These are phyloP conservation scores for Amblyornis subalaris DNA, from an alignment of 2,113 vertebrate species.

Conservation along the genomic window DNA sequence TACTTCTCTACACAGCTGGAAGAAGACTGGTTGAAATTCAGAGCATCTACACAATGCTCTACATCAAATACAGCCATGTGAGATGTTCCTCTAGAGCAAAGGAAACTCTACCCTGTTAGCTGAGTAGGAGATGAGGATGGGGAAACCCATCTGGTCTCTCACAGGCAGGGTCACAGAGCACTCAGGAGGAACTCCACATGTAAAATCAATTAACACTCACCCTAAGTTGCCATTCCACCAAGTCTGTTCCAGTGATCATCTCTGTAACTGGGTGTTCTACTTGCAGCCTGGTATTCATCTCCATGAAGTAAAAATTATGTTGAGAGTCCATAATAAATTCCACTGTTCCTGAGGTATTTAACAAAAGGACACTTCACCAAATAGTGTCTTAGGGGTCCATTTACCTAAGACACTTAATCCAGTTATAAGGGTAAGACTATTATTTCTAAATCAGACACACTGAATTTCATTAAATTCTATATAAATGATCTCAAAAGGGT, in stretches of 20 bases:
- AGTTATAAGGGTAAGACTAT: background rate
- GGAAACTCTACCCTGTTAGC: background rate
- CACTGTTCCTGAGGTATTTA: slow-evolving; percentile 83
- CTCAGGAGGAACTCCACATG: background rate
- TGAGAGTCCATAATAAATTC: slow-evolving; percentile 98
- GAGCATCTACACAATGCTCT: background rate
- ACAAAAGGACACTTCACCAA: background rate
- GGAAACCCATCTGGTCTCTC: background rate
- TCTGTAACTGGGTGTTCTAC: slow-evolving; percentile 96
- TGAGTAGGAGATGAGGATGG: background rate
- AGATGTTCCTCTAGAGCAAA: background rate
- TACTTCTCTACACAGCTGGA: background rate
- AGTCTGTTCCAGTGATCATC: slow-evolving; percentile 95
- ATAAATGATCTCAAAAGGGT: background rate
- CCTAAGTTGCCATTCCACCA: slow-evolving; percentile 98
- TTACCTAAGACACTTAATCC: background rate
- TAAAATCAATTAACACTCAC: slow-evolving; percentile 62
- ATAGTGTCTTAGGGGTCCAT: background rate
- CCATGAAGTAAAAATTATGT: slow-evolving; percentile 99
- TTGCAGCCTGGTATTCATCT: slow-evolving; percentile 98
- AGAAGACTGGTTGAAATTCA: background rate
- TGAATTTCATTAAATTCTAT: background rate
- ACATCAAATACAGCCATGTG: background rate
- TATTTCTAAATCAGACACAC: background rate
- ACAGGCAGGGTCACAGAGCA: background rate